Base-by-base conservation (phyloP, 2,888 invertebrate species). In the Pollenia labialis region DNA sequence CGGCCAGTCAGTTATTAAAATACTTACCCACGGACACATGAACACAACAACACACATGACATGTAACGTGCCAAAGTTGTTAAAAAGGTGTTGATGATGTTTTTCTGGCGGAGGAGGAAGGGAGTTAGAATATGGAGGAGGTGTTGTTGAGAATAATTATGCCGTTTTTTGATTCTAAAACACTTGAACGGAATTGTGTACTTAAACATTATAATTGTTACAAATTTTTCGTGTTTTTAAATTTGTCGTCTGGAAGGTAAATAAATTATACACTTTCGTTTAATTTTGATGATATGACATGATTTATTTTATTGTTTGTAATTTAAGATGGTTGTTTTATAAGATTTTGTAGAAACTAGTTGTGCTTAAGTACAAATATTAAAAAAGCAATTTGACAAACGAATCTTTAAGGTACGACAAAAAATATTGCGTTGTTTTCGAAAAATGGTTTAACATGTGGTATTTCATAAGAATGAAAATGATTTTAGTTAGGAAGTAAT, bases 101-200 rank as follows among this genome's bases (percentile, higher is more conserved):
- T 40, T 40, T 60, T 23, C 12, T 4, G 44, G 44, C 44, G 12
- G 23, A 18, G 50, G 44, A n/a, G 23, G 9, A 40, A n/a, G 18
- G 42, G 62, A 32, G 14, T 23, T 40, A 48, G 12, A 7, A 44
- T 11, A 32, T 50, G n/a, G n/a, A 46, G 42, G 32, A 46, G 18
- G 40, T 71, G 71, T 8, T 71, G 71, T 72, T 66, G 11, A 42
- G 42, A 58, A 74, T 81, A 74, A 66, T 66, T 66, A 81, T 58
- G 56, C 46, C 64, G 32, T 68, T 74, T n/a, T 50, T 42, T 14
- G 14, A 52, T 72, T 52, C 7, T 14, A 14, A 50, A 52, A 58
- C 68, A 75, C 50, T 74, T 68, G 66, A 68, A 75, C 10, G 74
- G 74, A 81, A 68, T 75, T 75, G 48, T 60, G 58, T 50, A 56